Evolutionary conservation across 2,113 vertebrate genomes (phyloP).

Genomic region (Uropsilus gracilis): DNA sequence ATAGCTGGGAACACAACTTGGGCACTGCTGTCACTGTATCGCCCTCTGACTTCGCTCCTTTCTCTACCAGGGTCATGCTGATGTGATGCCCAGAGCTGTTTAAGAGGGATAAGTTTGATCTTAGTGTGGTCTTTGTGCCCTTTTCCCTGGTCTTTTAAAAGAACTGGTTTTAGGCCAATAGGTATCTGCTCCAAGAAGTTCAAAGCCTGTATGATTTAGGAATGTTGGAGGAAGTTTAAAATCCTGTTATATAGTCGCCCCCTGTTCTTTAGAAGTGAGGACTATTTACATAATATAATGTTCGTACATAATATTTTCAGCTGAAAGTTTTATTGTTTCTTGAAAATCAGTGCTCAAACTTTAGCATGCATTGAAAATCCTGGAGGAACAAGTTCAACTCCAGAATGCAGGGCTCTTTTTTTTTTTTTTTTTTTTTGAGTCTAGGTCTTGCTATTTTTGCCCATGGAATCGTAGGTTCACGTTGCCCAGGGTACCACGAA

Average conservation of each 20-base stretch:
- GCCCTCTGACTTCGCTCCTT: not conserved
- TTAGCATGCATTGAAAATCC: not conserved
- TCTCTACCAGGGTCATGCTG: not conserved
- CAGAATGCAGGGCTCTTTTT: not conserved
- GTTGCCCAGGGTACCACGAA: too few relatives aligned
- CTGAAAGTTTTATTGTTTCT: constrained; percentile 36
- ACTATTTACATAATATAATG: not conserved
- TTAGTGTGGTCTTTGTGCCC: not conserved
- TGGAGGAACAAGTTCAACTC: not conserved
- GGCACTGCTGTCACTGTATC: not conserved
- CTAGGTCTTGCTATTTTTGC: too few relatives aligned
- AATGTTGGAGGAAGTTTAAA: not conserved
- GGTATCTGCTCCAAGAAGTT: not conserved
- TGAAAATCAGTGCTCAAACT: not conserved
- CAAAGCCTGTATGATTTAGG: not conserved
- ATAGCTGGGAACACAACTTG: not conserved
- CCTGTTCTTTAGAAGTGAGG: constrained; percentile 15
- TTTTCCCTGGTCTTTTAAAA: not conserved
- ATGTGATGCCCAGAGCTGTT: not conserved
- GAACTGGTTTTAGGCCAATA: constrained; percentile 7
- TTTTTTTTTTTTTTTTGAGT: too few relatives aligned
- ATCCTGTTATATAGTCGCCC: not conserved
- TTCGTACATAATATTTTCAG: constrained; percentile 12
- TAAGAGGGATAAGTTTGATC: not conserved
- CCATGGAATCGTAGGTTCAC: too few relatives aligned